A percentile compares a stretch with the other conserved stretches of the same genome.
phyloP scores from a whole-genome alignment of 2,888 invertebrate species.

The Ophion obscuratus region DNA sequence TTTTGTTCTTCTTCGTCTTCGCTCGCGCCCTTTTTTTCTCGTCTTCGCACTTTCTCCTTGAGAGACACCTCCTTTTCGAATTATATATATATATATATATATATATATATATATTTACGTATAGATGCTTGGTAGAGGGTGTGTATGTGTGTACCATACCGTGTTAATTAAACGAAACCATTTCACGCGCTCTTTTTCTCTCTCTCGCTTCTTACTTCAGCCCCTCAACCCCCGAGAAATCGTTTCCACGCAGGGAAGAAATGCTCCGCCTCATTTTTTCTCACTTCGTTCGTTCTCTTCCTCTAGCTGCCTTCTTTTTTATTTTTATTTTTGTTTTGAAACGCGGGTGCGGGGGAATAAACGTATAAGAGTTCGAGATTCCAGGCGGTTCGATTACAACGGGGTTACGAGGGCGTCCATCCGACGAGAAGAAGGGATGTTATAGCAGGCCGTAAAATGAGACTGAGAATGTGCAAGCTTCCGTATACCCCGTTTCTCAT shows the following conservation, averaged over 20 bases:
- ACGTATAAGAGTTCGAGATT: conserved; percentile 51
- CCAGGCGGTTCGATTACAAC: conserved; percentile 62
- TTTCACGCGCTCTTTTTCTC: conserved; percentile 51
- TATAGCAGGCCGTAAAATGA: conserved; percentile 17
- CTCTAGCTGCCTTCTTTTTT: not conserved
- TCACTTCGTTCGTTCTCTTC: conserved; percentile 20
- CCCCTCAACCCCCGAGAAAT: conserved; percentile 60
- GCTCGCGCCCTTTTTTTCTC: conserved; percentile 63
- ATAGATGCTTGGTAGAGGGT: conserved; percentile 58
- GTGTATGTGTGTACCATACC: conserved; percentile 51
- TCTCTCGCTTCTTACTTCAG: conserved; percentile 44
- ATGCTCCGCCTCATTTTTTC: conserved; percentile 62
- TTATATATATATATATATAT: conserved; percentile 26
- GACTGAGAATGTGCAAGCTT: conserved; percentile 7
- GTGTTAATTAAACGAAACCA: conserved; percentile 78
- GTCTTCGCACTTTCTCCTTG: conserved; percentile 64
- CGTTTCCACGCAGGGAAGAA: conserved; percentile 65
- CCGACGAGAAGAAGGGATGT: conserved; percentile 5
- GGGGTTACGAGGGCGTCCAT: conserved; percentile 50
- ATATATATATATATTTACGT: conserved; percentile 45
- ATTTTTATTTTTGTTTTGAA: conserved; percentile 23
- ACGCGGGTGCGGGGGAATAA: conserved; percentile 29
- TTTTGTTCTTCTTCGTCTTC: conserved; percentile 51
- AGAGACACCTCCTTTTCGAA: conserved; percentile 63
- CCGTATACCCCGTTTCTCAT: not conserved